phyloP scores from a whole-genome alignment of 2,888 invertebrate species.

The Eristalis pertinax region DNA sequence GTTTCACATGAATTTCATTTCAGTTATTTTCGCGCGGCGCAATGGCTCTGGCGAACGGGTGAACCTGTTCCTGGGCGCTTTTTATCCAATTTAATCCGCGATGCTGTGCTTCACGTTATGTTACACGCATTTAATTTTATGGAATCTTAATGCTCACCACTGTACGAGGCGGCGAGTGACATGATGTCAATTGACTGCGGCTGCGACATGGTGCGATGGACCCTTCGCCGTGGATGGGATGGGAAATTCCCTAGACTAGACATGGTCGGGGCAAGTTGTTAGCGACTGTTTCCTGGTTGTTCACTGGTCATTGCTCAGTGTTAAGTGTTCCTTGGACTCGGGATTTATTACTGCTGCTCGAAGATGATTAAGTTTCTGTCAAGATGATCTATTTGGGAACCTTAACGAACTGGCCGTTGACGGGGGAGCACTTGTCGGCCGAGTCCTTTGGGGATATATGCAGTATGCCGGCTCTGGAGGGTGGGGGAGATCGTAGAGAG shows the following conservation, averaged over 20 bases:
- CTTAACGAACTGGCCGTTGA: too few relatives aligned
- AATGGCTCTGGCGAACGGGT: conserved; percentile 10
- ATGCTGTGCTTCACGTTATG: conserved; percentile 20
- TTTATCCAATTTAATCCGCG: conserved; percentile 30
- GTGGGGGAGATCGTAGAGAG: too few relatives aligned
- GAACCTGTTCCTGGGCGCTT: conserved; percentile 25
- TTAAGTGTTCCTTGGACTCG: background rate
- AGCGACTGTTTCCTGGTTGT: background rate
- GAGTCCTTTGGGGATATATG: background rate
- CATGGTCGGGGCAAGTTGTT: conserved; percentile 16
- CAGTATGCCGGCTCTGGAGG: background rate
- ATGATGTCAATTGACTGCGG: conserved; percentile 31
- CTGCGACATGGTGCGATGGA: background rate
- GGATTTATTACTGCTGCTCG: background rate
- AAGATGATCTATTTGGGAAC: background rate
- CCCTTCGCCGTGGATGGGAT: background rate
- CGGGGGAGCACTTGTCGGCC: background rate
- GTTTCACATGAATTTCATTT: conserved; percentile 54
- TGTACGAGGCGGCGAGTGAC: conserved; percentile 14
- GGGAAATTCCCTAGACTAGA: conserved; percentile 13
- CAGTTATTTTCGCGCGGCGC: conserved; percentile 42
- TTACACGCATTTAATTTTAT: conserved; percentile 46
- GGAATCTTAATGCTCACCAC: conserved; percentile 57
- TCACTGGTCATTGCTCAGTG: background rate
- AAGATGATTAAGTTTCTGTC: background rate